phyloP scores from a whole-genome alignment of 2,888 invertebrate genomes.

The Cylloceria caligata region DNA sequence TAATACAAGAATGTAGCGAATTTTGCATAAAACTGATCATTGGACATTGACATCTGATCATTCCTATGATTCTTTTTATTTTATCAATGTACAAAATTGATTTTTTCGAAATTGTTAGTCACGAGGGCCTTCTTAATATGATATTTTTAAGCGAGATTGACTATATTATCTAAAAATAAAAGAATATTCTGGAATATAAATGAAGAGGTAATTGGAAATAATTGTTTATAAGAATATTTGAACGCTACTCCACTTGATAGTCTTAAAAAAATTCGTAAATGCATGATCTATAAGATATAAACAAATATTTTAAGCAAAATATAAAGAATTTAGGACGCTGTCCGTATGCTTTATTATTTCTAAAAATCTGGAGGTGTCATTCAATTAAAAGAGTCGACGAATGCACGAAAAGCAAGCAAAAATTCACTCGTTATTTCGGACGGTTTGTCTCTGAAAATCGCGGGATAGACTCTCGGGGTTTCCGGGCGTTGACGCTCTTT shows the following conservation, averaged over 20 bases:
- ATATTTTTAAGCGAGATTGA: no score
- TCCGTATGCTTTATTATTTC: background rate
- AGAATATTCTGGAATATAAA: background rate
- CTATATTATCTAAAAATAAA: no score
- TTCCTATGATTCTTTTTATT: no score
- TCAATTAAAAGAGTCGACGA: background rate
- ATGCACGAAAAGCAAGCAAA: background rate
- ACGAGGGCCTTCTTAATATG: background rate
- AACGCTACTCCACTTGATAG: background rate
- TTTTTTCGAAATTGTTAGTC: no score
- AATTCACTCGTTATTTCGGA: background rate
- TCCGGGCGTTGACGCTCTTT: slow-evolving; percentile 50
- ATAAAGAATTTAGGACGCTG: background rate
- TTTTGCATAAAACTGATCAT: no score
- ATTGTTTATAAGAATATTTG: background rate
- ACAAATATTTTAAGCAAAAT: background rate
- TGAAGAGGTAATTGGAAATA: background rate
- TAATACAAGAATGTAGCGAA: no score
- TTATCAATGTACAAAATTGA: no score
- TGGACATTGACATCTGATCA: no score
- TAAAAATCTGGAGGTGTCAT: background rate
- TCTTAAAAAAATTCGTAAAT: background rate
- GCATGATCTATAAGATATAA: background rate
- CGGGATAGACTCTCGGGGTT: slow-evolving; percentile 32
- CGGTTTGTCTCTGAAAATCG: slow-evolving; percentile 1